A percentile compares a stretch with the other conserved stretches of the same genome.
These are phyloP conservation scores for Cherax quadricarinatus DNA, from an alignment of 1,140 invertebrate genomes.

Conservation along the genomic window DNA sequence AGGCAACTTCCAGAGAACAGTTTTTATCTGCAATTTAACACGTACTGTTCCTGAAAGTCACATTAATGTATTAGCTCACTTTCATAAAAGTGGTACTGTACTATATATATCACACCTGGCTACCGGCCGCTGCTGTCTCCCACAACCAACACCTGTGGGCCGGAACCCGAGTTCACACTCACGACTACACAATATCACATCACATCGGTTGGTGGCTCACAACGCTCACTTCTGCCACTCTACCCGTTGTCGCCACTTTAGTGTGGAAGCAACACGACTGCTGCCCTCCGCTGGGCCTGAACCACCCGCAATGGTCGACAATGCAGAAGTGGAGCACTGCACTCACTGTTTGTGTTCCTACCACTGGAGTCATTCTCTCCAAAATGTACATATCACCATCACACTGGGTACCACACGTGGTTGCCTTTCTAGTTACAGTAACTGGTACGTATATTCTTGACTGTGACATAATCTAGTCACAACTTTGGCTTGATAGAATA, in stretches of 20 bases:
- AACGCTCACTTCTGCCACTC: constrained; percentile 33
- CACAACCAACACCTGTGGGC: constrained; percentile 60
- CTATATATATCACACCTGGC: constrained; percentile 66
- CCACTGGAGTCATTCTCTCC: constrained; percentile 17
- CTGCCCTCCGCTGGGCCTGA: constrained; percentile 33
- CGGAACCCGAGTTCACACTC: constrained; percentile 49
- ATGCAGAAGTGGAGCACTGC: constrained; percentile 48
- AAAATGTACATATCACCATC: constrained; percentile 21
- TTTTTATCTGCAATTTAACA: constrained; percentile 53
- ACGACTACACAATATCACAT: constrained; percentile 68
- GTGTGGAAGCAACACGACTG: constrained; percentile 38
- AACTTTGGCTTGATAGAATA: constrained; percentile 64
- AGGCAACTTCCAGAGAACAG: constrained; percentile 57
- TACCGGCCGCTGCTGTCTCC: constrained; percentile 54
- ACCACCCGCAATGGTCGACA: constrained; percentile 23
- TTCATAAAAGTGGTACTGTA: constrained; percentile 44
- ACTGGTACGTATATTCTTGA: constrained; percentile 53
- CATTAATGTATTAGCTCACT: constrained; percentile 50
- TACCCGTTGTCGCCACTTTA: constrained; percentile 53
- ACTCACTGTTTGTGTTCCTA: constrained; percentile 62
- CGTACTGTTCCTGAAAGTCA: constrained; percentile 52
- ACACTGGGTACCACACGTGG: constrained; percentile 27
- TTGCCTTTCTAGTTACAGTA: constrained; percentile 26
- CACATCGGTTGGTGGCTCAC: constrained; percentile 56
- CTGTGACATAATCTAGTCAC: constrained; percentile 51